These are phyloP conservation scores for Scelioninae gen. 2 DNA, from an alignment of 2,888 invertebrate genomes.

Conservation along the genomic window DNA sequence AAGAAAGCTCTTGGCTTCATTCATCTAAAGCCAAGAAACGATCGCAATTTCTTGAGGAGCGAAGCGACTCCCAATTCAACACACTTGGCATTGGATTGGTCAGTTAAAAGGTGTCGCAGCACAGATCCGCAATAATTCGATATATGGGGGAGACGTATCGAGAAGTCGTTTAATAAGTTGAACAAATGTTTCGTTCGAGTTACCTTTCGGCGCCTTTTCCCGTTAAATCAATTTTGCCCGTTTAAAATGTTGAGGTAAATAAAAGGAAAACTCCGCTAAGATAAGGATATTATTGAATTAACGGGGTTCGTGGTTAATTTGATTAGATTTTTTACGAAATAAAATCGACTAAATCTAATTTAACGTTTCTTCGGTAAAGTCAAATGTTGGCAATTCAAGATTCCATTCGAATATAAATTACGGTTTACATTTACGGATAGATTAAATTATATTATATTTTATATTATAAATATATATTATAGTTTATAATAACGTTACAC, in stretches of 20 bases:
- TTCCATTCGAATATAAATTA: no score
- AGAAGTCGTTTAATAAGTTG: constrained; percentile 61
- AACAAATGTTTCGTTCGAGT: constrained; percentile 61
- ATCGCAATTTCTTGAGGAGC: constrained; percentile 61
- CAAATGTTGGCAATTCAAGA: no score
- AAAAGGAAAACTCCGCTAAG: constrained; percentile 1
- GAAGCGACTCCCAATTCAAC: constrained; percentile 47
- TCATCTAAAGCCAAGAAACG: constrained; percentile 60
- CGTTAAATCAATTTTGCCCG: constrained; percentile 23
- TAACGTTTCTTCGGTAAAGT: no score
- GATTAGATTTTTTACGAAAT: no score
- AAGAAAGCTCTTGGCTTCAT: constrained; percentile 58
- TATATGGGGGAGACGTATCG: constrained; percentile 50
- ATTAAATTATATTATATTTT: no score
- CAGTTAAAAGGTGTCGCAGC: constrained; percentile 57
- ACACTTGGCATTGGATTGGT: constrained; percentile 50
- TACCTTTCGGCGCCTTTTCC: constrained; percentile 22
- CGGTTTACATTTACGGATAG: no score
- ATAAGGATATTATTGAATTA: constrained; percentile 16
- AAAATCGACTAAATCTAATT: no score
- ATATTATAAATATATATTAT: no score
- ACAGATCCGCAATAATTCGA: constrained; percentile 62
- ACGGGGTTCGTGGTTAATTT: background rate
- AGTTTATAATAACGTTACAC: no score
- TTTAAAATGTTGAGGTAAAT: constrained; percentile 28